Base-by-base conservation (phyloP, 2,113 vertebrate species). In the Psittacara wagleri region DNA sequence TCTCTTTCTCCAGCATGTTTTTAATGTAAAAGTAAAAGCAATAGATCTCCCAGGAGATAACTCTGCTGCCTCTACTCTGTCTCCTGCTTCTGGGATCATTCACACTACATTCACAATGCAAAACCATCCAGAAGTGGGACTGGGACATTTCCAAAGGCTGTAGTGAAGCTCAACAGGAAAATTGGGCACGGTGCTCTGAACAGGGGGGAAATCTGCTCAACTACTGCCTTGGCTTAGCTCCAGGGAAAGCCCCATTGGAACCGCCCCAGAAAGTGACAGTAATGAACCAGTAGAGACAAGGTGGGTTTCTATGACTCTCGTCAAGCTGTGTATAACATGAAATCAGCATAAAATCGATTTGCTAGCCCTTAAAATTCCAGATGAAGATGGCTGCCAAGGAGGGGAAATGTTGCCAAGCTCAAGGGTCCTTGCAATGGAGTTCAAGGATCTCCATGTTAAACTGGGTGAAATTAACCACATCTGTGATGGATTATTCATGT, bases 251-350 rank as follows among this genome's bases (percentile, higher is more conserved):
- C 68, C 67, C 2, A 0, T 1, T 46, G 46, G 19, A 86, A 62
- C 6, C 2, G 1, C 11, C 3, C 25, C 66, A 33, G 46, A 49
- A 81, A 46, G 28, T 17, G 22, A 69, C 28, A 24, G 35, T 41
- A 80, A 37, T 0, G 1, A 85, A 54, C 17, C 10, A 63, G 22
- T 18, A 93, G 76, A 90, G 86, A 66, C 0, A 1, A n/a, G 9
- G 12, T 11, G 13, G 11, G 5, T 87, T 82, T 61, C 85, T 77
- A 0, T 57, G 41, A 49, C 49, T 75, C 41, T 24, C 12, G 11
- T 35, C 66, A 86, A 86, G 22, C 23, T 51, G 16, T n/a, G 13
- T 27, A 67, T 27, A 37, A 33, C 8, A 14, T 33, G 17, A 63
- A 82, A 89, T 37, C 1, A 9, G 25, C 24, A 59, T 48, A 72